A percentile compares a stretch with the other conserved stretches of the same genome.
Conservation (phyloP, 2,888 invertebrate species). For the Ochlodes sylvanus region DNA sequence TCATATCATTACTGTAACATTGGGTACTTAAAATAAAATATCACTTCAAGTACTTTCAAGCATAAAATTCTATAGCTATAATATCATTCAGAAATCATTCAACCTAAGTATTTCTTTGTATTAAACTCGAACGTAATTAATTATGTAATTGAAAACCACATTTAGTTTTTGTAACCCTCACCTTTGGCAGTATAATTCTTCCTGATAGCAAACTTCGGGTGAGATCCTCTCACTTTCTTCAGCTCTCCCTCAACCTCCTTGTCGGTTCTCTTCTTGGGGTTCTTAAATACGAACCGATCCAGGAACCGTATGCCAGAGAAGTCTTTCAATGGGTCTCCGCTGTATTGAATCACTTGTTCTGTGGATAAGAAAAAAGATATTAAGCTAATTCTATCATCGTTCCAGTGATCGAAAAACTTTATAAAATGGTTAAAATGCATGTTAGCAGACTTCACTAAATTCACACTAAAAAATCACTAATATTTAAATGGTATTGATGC, state of each 20-base stretch:
- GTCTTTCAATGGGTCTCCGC: slow-evolving; percentile 97
- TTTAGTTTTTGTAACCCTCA: slow-evolving; percentile 49
- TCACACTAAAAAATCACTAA: too few species aligned
- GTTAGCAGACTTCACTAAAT: too few species aligned
- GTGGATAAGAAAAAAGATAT: slow-evolving; percentile 29
- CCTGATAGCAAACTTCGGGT: slow-evolving; percentile 87
- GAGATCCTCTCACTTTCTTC: slow-evolving; percentile 83
- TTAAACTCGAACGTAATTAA: too few species aligned
- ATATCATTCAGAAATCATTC: neutral
- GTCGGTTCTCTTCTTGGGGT: slow-evolving; percentile 88
- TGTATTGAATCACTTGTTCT: slow-evolving; percentile 92
- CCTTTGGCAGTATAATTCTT: slow-evolving; percentile 90
- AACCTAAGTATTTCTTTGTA: too few species aligned
- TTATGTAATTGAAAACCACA: too few species aligned
- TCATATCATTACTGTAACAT: neutral
- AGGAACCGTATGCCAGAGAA: slow-evolving; percentile 96
- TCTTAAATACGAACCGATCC: slow-evolving; percentile 98
- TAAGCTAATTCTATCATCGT: too few species aligned
- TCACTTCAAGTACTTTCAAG: too few species aligned
- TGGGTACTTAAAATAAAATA: too few species aligned
- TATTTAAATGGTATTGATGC: too few species aligned
- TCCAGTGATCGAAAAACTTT: too few species aligned
- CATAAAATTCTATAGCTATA: too few species aligned
- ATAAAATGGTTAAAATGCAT: too few species aligned
- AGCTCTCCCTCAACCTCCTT: slow-evolving; percentile 66